Evolutionary conservation across 1,140 invertebrate species (phyloP).

Genomic region (Drosophila equinoxialis): DNA sequence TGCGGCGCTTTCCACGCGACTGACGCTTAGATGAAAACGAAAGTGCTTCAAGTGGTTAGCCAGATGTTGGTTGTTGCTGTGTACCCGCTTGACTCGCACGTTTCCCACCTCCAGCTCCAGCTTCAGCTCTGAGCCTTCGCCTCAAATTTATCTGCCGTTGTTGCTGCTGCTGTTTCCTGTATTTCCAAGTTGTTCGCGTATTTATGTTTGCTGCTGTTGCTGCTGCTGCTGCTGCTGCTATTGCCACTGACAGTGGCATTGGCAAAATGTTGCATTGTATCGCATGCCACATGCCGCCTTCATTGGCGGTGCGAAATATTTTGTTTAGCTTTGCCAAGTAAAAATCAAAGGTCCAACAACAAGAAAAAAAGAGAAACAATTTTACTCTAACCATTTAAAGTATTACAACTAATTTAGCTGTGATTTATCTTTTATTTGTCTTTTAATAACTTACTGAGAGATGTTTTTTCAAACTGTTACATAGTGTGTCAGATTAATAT

Average conservation of each 20-base stretch:
- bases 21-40: constrained; percentile 77
- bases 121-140: constrained; percentile 24
- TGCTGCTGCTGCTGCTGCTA: constrained; percentile 23
- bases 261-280: constrained; percentile 49
- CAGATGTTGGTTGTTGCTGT: constrained; percentile 46
- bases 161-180: constrained; percentile 30
- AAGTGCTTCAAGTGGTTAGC: constrained; percentile 75
- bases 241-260: constrained; percentile 55
- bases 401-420: too few relatives aligned
- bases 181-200: constrained; percentile 27
- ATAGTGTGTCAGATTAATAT: too few relatives aligned
- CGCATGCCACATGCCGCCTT: constrained; percentile 57
- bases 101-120: constrained; percentile 43
- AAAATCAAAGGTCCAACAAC: constrained; percentile 26
- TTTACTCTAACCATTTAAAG: constrained; percentile 2
- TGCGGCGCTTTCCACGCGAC: constrained; percentile 68
- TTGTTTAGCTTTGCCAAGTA: constrained; percentile 64
- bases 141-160: constrained; percentile 50
- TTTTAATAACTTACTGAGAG: too few relatives aligned
- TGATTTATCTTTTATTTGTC: too few relatives aligned
- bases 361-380: constrained; percentile 27
- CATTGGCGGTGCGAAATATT: constrained; percentile 57
- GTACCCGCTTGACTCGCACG: constrained; percentile 57
- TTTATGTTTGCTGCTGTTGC: constrained; percentile 15
- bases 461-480: too few relatives aligned